phyloP scores from a whole-genome alignment of 2,797 vertebrate species.

The Scomberomorus guttatus region DNA sequence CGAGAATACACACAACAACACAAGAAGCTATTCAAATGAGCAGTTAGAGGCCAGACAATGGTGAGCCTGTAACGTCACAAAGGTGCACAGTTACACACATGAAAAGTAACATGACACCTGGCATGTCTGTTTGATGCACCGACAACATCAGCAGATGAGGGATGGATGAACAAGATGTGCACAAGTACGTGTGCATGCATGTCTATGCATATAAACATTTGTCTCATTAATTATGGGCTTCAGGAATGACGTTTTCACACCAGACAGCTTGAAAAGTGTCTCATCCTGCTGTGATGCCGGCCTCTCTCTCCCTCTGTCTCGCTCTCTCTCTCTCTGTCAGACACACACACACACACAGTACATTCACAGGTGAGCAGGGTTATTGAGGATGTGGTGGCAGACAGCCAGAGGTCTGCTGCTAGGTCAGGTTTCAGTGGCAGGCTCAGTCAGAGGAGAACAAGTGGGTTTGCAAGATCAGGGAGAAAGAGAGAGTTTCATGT shows the following conservation, averaged over 20 bases:
- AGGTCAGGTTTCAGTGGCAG: constrained; percentile 75
- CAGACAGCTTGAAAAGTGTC: constrained; percentile 45
- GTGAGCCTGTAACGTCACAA: constrained; percentile 25
- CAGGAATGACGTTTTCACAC: constrained; percentile 47
- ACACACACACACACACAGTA: constrained; percentile 6
- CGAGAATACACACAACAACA: constrained; percentile 15
- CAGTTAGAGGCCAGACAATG: constrained; percentile 29
- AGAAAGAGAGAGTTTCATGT: constrained; percentile 62
- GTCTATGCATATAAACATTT: constrained; percentile 3
- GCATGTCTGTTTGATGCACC: constrained; percentile 36
- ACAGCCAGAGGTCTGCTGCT: constrained; percentile 65
- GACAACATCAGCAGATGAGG: constrained; percentile 30
- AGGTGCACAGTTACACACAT: constrained; percentile 64
- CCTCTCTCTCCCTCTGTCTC: neutral
- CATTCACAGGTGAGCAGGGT: constrained; percentile 69
- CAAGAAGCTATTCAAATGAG: constrained; percentile 30
- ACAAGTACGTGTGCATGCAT: neutral
- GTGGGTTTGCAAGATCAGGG: constrained; percentile 44
- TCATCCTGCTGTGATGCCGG: constrained; percentile 37
- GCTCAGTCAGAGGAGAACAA: constrained; percentile 57
- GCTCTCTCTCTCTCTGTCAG: neutral
- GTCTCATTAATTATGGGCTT: constrained; percentile 46
- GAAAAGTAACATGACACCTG: constrained; percentile 61
- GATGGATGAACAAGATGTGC: constrained; percentile 7
- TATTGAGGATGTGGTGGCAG: constrained; percentile 69